Base-by-base conservation (phyloP, 2,888 invertebrate species). In the Piscicola geometra region DNA sequence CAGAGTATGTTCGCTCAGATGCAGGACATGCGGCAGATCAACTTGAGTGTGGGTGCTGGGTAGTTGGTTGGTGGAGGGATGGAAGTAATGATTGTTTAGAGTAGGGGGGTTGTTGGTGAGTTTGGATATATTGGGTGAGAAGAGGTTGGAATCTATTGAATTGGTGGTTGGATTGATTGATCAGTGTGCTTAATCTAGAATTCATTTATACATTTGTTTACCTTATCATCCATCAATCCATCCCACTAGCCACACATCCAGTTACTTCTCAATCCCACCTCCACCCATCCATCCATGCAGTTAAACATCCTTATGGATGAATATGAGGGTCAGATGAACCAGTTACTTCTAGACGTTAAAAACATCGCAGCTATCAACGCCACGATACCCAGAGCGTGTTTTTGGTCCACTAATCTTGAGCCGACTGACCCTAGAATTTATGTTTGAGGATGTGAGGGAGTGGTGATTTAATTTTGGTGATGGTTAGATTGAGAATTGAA, bases 361-460 rank as follows among this genome's bases (percentile, higher is more conserved):
- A 85, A 84, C 79, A 82, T 84, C 35, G 79, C 80, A 74, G 81
- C 82, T 73, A 84, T 85, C 72, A 82, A 81, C 69, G 81, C 82
- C 64, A 82, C 83, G 0, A 81, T 85, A 35, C 84, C 84, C 0
- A 79, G 81, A 21, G 82, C 81, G 15, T 85, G 85, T 78, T 84
- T 78, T 77, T 78, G 74, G 68, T 35, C 66, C 25, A 41, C 77
- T 52, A 52, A 75, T 18, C 73, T 80, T 2, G 80, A 80, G 47
- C 80, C 80, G 30, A 76, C 76, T 18, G 77, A 76, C n/a, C 50
- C 47, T 33, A 52, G 3, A 28, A n/a, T 41, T 18, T 56, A 69
- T n/a, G n/a, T 69, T 69, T 36, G 36, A 56, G 5, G 60, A 47
- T 15, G 50, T 15, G 9, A 47, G n/a, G n/a, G n/a, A n/a, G n/a